Evolutionary conservation across 2,113 vertebrate genomes (phyloP).

Genomic region (Romanogobio albipinnatus): DNA sequence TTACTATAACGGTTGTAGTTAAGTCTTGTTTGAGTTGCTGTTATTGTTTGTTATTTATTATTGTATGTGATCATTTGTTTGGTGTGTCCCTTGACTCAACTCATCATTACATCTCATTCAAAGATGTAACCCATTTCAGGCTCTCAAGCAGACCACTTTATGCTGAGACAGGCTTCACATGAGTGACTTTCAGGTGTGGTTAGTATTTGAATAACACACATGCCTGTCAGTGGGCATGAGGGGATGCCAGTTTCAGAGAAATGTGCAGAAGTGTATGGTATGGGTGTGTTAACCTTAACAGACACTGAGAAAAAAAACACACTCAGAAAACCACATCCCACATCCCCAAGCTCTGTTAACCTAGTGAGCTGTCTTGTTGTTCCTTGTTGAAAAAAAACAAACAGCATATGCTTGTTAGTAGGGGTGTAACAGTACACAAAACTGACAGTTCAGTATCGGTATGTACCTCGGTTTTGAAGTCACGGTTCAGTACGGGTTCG

Average conservation of each 20-base stretch:
- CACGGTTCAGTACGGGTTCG: no score
- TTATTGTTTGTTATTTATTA: background rate
- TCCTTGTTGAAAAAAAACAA: no score
- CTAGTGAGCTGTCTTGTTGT: background rate
- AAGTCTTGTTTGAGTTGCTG: conserved; percentile 6
- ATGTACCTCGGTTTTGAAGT: no score
- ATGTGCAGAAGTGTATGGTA: background rate
- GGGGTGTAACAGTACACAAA: no score
- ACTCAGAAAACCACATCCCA: conserved; percentile 44
- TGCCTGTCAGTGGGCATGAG: background rate
- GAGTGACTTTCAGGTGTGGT: background rate
- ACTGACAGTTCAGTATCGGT: no score
- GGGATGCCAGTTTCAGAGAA: conserved; percentile 6
- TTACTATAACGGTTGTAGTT: background rate
- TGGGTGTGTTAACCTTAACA: background rate
- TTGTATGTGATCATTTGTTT: background rate
- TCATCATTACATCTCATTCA: background rate
- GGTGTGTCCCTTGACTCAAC: background rate
- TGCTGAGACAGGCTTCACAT: conserved; percentile 13
- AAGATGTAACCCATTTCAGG: background rate
- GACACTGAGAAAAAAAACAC: background rate
- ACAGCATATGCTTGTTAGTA: no score
- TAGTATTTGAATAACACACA: background rate
- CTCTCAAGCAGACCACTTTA: background rate
- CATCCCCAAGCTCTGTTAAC: background rate